Evolutionary conservation across 2,797 vertebrate genomes (phyloP), one percentile per base, ranked within the genome.

Genomic region (Pipistrellus nathusii): DNA sequence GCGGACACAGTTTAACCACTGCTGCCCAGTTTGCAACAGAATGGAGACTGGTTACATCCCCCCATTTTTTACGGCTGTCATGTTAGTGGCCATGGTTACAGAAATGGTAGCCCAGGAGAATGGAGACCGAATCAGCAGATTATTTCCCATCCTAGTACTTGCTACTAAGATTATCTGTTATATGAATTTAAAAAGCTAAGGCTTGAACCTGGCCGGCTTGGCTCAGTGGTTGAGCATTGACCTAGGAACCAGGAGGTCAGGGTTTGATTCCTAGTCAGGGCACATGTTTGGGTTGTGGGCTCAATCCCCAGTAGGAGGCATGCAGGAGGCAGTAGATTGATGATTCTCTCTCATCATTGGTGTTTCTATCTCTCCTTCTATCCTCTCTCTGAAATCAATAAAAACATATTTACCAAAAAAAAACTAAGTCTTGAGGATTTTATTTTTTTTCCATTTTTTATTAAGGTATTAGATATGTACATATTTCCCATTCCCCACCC

Each of bases 201-300:
- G 27, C 15, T 17, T 32, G 27, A 66, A 8, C 62, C 30, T 0
- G 8, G 62, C 62, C 6, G 0, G 30, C 3, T 3, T 14, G 3
- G 27, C 62, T 66, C 3, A 8, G 7, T 17, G 62, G 15, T 32
- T n/a, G 30, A 66, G 30, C 30, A 18, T n/a, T n/a, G 15, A n/a
- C 62, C 30, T n/a, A n/a, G 30, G 30, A 18, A 32, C 62, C 15
- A 9, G n/a, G 15, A 66, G 62, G 62, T 32, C 3, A 8, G 7
- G 62, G 30, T 18, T 66, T 3, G 3, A 32, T 66, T 66, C 62
- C 30, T 3, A 17, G 30, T 66, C 14, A 32, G 30, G 30, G 14
- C 30, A n/a, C 62, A n/a, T 66, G 62, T 4, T 3, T 18, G 3
- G 27, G 15, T n/a, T 66, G 30, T 66, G 30, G 30, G 14, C 30